phyloP scores from a whole-genome alignment of 2,113 vertebrate species.

The Anolis carolinensis region DNA sequence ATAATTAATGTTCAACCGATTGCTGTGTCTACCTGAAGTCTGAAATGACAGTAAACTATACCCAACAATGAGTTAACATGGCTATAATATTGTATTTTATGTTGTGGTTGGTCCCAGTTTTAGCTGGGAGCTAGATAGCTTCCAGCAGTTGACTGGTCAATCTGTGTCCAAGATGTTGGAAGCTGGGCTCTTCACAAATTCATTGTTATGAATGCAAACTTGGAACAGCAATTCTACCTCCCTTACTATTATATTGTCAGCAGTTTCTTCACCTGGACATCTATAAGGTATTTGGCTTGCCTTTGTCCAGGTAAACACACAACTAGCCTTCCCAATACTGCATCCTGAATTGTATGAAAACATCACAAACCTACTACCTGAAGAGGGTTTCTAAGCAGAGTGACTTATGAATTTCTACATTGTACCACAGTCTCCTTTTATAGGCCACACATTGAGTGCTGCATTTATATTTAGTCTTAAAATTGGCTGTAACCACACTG shows the following conservation, averaged over 20 bases:
- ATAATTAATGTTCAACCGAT: too few species aligned
- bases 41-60: too few species aligned
- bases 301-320: background rate
- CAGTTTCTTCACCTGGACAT: background rate
- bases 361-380: background rate
- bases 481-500: slow-evolving; percentile 11
- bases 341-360: background rate
- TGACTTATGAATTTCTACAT: background rate
- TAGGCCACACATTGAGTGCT: background rate
- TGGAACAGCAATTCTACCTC: background rate
- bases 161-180: too few species aligned
- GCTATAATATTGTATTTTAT: too few species aligned
- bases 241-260: background rate
- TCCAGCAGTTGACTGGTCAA: too few species aligned
- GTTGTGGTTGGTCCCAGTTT: too few species aligned
- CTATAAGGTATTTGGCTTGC: background rate
- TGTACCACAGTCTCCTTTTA: background rate
- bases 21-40: too few species aligned
- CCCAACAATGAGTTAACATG: too few species aligned
- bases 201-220: background rate
- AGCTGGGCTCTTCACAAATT: background rate
- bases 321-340: background rate
- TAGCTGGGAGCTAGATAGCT: too few species aligned
- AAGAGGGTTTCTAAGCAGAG: background rate
- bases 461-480: slow-evolving; percentile 15